A percentile compares a stretch with the other conserved stretches of the same genome.
These are phyloP conservation scores for Semicossyphus pulcher DNA, from an alignment of 2,113 vertebrate genomes.

Conservation along the genomic window DNA sequence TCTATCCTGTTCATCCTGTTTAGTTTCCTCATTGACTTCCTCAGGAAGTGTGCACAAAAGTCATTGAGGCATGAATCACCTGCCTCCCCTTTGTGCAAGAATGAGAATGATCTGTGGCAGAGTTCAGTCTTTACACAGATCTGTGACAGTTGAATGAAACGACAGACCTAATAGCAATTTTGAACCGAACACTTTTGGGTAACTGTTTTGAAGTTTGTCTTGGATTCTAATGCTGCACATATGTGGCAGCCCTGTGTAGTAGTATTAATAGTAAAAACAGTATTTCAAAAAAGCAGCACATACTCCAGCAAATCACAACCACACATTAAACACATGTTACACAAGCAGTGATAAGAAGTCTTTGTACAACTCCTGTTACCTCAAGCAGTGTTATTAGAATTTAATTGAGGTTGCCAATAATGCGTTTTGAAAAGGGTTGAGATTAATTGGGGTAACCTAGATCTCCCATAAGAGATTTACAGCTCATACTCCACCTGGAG, in stretches of 20 bases:
- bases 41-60: constrained; percentile 62
- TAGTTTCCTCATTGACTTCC: constrained; percentile 71
- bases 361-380: too few species aligned
- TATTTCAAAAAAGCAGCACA: neutral
- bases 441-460: too few species aligned
- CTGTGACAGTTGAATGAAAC: neutral
- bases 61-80: constrained; percentile 61
- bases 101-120: constrained; percentile 41
- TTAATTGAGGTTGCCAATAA: too few species aligned
- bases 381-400: too few species aligned
- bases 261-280: neutral
- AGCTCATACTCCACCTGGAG: too few species aligned
- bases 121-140: constrained; percentile 41
- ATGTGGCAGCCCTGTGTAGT: neutral
- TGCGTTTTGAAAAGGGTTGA: too few species aligned
- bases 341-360: neutral
- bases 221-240: neutral
- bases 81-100: constrained; percentile 62
- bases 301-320: too few species aligned
- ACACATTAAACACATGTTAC: neutral
- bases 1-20: constrained; percentile 50
- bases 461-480: too few species aligned
- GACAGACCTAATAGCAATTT: neutral
- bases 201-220: neutral
- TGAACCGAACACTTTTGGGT: too few species aligned